These are phyloP conservation scores for Sipha flava DNA, from an alignment of 1,140 invertebrate genomes.

Conservation along the genomic window DNA sequence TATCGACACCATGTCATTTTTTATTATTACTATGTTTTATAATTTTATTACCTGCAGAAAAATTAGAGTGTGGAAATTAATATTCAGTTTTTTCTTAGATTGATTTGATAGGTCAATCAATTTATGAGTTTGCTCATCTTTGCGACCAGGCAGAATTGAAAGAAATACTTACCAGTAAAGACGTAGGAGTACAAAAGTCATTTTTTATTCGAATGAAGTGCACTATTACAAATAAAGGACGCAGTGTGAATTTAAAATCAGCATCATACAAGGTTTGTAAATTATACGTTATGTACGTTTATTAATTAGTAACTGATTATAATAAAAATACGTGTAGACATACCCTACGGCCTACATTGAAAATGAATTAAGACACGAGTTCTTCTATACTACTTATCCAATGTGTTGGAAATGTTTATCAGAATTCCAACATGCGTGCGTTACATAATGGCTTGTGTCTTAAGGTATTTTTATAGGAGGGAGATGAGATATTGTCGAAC, in stretches of 20 bases:
- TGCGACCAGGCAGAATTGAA: constrained; percentile 89
- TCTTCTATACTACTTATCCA: neutral
- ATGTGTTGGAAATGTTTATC: neutral
- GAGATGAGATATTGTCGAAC: no score
- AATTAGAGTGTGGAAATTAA: no score
- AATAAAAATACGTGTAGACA: no score
- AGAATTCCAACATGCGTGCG: neutral
- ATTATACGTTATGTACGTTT: constrained; percentile 42
- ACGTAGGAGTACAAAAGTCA: constrained; percentile 43
- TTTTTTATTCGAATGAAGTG: constrained; percentile 79
- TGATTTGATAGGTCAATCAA: constrained; percentile 86
- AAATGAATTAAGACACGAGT: no score
- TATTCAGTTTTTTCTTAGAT: constrained; percentile 52
- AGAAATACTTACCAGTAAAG: constrained; percentile 60
- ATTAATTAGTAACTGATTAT: no score
- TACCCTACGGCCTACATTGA: no score
- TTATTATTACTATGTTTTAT: no score
- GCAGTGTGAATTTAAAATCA: constrained; percentile 85
- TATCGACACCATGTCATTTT: neutral
- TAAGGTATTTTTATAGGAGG: no score
- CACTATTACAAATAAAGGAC: constrained; percentile 79
- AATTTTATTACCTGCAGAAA: no score
- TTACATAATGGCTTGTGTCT: no score
- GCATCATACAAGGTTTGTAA: constrained; percentile 72
- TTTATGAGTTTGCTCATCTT: constrained; percentile 88